Base-by-base conservation (phyloP, 2,113 vertebrate genomes). In the Anhinga anhinga region DNA sequence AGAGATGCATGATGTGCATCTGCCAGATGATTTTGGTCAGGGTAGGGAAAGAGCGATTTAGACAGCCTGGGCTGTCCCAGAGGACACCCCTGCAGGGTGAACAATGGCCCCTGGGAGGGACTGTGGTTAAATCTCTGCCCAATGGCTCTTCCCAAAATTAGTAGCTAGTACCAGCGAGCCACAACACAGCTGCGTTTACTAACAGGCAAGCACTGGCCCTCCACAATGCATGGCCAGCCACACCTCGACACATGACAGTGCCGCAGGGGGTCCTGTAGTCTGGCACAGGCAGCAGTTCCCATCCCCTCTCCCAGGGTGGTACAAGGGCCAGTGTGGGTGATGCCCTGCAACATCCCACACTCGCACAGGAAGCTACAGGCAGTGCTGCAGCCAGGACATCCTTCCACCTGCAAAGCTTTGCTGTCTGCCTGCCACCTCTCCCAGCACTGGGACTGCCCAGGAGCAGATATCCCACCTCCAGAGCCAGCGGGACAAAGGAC, bases 211-310 rank as follows among this genome's bases (percentile, higher is more conserved):
- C 8, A 4, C 42, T 19, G 44, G 6, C 30, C 16, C 21, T 34
- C 19, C 8, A 15, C 5, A 23, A 16, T 2, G 1, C 5, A 0
- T 0, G 1, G 40, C 40, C 42, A 29, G 61, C 18, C 36, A 22
- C 72, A 32, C 6, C 58, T 26, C 2, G 0, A 13, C 25, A 4
- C 6, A 0, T 0, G 0, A 9, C 5, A 29, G 72, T 32, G 13
- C 32, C 0, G 1, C 44, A 20, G 25, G 19, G 34, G 4, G 5
- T 45, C 44, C 44, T 4, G 19, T 3, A 19, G 55, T 3, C 23
- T n/a, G 23, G 3, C 67, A 19, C 45, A 47, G 19, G 45, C 45
- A 47, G 45, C 45, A 47, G 45, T 47, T 20, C 45, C 45, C 45
- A 47, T 47, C 45, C 45, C 19, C 45, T 47, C 45, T 47, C 45